A percentile compares a stretch with the other conserved stretches of the same genome.
Conservation (phyloP, 2,888 invertebrate genomes). For the Yponomeuta malinellus region DNA sequence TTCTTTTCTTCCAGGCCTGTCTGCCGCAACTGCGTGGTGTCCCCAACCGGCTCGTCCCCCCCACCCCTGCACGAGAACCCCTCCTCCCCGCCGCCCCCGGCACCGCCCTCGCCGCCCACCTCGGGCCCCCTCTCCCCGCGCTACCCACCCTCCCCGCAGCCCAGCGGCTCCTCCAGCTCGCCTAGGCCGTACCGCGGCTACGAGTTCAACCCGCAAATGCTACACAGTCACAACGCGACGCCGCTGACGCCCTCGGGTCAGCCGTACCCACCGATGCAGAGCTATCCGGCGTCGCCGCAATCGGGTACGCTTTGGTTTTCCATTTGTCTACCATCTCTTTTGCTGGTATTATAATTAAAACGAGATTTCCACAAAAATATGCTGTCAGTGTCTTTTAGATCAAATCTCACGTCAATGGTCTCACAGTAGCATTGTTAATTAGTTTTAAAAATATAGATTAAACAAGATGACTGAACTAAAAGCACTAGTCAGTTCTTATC, state of each 20-base stretch:
- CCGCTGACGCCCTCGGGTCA: constrained; percentile 33
- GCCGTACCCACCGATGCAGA: constrained; percentile 37
- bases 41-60: constrained; percentile 65
- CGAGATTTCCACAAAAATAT: too few relatives aligned
- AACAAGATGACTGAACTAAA: too few relatives aligned
- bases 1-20: constrained; percentile 78
- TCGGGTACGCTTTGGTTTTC: constrained; percentile 58
- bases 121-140: constrained; percentile 50
- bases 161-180: constrained; percentile 30
- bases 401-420: too few relatives aligned
- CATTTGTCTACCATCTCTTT: too few relatives aligned
- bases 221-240: constrained; percentile 51
- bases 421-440: too few relatives aligned
- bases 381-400: too few relatives aligned
- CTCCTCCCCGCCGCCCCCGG: constrained; percentile 57
- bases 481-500: too few relatives aligned
- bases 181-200: constrained; percentile 18
- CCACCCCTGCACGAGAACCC: constrained; percentile 57
- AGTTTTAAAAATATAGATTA: too few relatives aligned
- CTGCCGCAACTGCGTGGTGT: constrained; percentile 86
- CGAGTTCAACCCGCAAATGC: constrained; percentile 38
- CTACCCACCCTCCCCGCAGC: constrained; percentile 59
- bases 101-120: constrained; percentile 48
- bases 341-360: too few relatives aligned
- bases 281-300: constrained; percentile 60